Conservation (phyloP, 2,113 vertebrate species). For the Rhea americana region DNA sequence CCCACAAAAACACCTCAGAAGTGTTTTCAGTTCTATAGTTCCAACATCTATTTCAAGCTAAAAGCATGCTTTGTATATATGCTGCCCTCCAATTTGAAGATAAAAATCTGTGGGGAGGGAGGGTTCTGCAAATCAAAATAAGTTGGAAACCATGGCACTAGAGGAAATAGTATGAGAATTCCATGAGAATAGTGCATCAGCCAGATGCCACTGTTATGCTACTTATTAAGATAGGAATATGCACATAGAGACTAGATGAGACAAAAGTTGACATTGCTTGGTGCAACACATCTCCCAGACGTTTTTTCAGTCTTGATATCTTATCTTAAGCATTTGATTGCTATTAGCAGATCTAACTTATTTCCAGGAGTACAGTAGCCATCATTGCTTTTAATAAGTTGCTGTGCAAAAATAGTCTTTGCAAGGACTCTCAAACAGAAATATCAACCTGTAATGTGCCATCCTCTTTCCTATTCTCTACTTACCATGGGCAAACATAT, state of each 20-base stretch:
- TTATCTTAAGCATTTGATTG: not conserved
- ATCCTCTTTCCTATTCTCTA: not conserved
- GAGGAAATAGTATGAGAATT: not conserved
- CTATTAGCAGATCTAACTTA: not conserved
- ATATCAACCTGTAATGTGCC: not conserved
- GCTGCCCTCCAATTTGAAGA: not conserved
- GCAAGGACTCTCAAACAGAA: not conserved
- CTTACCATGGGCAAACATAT: not conserved
- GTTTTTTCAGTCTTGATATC: not conserved
- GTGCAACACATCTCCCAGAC: not conserved
- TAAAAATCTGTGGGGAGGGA: not conserved
- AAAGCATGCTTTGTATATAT: not conserved
- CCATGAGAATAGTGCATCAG: fast-evolving
- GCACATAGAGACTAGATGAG: not conserved
- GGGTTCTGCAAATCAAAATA: not conserved
- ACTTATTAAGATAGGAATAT: not conserved
- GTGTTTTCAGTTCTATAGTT: not conserved
- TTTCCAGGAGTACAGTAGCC: not conserved
- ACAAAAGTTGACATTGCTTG: not conserved
- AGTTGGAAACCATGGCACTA: not conserved
- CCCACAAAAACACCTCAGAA: not conserved
- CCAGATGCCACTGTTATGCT: fast-evolving
- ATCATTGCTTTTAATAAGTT: not conserved
- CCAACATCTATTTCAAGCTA: not conserved
- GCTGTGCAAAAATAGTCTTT: not conserved